Evolutionary conservation across 2,113 vertebrate species (phyloP).

Genomic region (Ictalurus furcatus): DNA sequence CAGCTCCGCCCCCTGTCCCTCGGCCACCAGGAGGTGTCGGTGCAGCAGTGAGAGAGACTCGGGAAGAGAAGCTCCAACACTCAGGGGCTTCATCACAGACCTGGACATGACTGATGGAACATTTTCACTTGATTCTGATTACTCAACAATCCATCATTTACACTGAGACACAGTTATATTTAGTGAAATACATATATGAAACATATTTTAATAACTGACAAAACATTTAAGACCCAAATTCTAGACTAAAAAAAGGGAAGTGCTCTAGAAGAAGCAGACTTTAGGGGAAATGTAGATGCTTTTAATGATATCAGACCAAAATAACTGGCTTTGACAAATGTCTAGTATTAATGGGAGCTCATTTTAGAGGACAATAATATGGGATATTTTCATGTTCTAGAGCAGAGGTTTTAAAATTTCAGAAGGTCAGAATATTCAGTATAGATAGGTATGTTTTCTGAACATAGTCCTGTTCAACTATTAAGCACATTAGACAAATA

Average conservation of each 20-base stretch:
- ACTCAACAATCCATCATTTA: neutral
- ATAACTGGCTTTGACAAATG: neutral
- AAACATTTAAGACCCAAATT: neutral
- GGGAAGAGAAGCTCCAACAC: constrained; percentile 60
- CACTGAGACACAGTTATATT: neutral
- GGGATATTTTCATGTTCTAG: neutral
- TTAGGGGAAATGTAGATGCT: no score
- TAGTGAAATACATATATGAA: neutral
- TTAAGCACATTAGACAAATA: no score
- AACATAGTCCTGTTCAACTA: no score
- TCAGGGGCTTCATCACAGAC: constrained; percentile 57
- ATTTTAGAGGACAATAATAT: neutral
- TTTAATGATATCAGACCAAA: neutral
- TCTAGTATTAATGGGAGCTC: neutral
- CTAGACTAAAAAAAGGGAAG: no score
- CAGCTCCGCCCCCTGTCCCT: constrained; percentile 68
- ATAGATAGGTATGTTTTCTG: no score
- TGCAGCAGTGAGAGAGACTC: constrained; percentile 67
- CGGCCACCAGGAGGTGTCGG: constrained; percentile 68
- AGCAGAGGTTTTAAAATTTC: no score
- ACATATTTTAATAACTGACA: neutral
- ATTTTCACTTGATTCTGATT: neutral
- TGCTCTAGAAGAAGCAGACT: no score
- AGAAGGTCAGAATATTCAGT: no score
- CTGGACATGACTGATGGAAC: constrained; percentile 49